Conservation (phyloP, 2,113 vertebrate species). For the Apteryx mantelli region DNA sequence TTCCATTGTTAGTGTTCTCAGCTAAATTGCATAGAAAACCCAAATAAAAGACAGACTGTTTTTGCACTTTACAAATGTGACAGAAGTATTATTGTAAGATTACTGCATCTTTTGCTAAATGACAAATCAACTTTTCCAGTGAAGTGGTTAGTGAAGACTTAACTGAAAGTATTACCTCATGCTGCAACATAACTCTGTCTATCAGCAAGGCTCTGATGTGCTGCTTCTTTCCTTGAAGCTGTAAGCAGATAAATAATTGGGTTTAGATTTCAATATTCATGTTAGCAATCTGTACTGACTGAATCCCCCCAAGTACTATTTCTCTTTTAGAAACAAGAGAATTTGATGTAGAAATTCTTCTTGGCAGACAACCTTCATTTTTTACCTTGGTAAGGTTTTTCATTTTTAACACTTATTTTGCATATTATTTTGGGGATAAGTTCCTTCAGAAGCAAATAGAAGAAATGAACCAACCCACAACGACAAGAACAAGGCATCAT, state of each 20-base stretch:
- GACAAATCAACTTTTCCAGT: background rate
- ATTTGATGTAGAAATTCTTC: background rate
- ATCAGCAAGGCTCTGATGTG: slow-evolving; percentile 95
- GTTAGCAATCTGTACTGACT: background rate
- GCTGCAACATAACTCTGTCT: slow-evolving; percentile 97
- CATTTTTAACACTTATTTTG: background rate
- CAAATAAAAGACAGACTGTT: background rate
- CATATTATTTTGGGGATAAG: background rate
- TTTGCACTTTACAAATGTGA: background rate
- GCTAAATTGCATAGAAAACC: slow-evolving; percentile 71
- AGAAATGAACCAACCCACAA: background rate
- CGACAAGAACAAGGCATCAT: background rate
- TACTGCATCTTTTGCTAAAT: background rate
- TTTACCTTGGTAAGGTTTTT: background rate
- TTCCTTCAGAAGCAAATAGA: background rate
- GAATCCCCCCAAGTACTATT: background rate
- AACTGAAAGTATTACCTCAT: slow-evolving; percentile 84
- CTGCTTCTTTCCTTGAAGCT: slow-evolving; percentile 96
- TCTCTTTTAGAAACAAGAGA: background rate
- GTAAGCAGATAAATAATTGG: slow-evolving; percentile 36
- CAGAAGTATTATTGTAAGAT: background rate
- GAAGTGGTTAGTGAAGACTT: background rate
- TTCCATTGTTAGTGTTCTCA: slow-evolving; percentile 92
- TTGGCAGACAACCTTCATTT: background rate
- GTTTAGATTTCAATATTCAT: background rate